These are phyloP conservation scores for Rotaria socialis DNA, from an alignment of 2,888 invertebrate species.

Conservation along the genomic window DNA sequence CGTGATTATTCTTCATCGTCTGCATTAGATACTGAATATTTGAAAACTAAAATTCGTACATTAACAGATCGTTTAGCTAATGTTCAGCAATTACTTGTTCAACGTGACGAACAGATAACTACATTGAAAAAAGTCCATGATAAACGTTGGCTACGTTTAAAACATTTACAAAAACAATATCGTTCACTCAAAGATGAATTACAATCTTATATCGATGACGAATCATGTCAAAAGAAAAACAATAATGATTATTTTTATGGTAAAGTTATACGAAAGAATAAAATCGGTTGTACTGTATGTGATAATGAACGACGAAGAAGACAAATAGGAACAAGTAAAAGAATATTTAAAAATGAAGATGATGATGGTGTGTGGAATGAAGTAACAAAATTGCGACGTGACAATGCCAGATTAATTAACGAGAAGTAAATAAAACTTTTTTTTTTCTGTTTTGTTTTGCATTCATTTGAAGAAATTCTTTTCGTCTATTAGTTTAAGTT, in stretches of 20 bases:
- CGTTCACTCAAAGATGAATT: conserved; percentile 16
- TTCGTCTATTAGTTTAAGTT: not conserved
- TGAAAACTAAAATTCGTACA: conserved; percentile 22
- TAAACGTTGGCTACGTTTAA: conserved; percentile 34
- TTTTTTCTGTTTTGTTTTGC: no score
- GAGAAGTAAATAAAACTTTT: not conserved
- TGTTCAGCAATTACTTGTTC: conserved; percentile 31
- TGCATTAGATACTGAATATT: not conserved
- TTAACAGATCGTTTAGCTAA: conserved; percentile 22
- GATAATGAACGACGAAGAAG: not conserved
- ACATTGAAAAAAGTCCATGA: conserved; percentile 27
- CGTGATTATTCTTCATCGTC: not conserved
- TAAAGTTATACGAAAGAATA: not conserved
- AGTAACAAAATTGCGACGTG: not conserved
- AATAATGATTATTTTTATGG: not conserved
- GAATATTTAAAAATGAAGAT: conserved; percentile 2
- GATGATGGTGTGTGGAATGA: conserved; percentile 19
- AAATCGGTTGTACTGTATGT: not conserved
- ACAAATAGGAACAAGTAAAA: not conserved
- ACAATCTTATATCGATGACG: conserved; percentile 15
- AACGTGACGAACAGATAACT: not conserved
- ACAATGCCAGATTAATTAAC: not conserved
- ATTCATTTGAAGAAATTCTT: not conserved
- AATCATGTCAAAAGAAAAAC: not conserved
- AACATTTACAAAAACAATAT: conserved; percentile 35